Conservation (phyloP, 2,888 invertebrate genomes). For the Sphaeridia pumilis region DNA sequence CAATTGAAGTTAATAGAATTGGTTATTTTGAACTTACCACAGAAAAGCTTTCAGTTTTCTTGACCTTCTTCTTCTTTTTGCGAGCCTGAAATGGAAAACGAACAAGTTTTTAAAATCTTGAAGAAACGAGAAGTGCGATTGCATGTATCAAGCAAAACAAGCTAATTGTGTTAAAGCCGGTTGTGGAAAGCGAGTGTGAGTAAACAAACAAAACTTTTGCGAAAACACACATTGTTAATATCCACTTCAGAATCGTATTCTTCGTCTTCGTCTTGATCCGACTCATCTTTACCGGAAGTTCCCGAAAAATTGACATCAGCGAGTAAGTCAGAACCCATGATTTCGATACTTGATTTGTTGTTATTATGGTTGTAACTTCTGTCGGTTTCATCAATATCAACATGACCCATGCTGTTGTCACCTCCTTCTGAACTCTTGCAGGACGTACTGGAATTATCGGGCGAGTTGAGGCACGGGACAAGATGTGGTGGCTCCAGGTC, state of each 20-base stretch:
- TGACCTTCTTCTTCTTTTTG: conserved; percentile 21
- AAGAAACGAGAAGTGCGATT: neutral
- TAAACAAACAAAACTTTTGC: conserved; percentile 7
- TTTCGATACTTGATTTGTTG: too few relatives aligned
- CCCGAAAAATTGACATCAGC: too few relatives aligned
- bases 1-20: too few relatives aligned
- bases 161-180: too few relatives aligned
- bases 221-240: conserved; percentile 6
- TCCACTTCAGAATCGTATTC: conserved; percentile 17
- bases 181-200: neutral
- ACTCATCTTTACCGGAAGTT: conserved; percentile 6
- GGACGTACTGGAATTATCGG: neutral
- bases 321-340: too few relatives aligned
- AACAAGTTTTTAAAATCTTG: too few relatives aligned
- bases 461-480: neutral
- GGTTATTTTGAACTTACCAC: conserved; percentile 25
- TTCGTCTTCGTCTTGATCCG: conserved; percentile 8
- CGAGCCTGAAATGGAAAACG: too few relatives aligned
- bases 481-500: conserved; percentile 8
- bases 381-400: neutral
- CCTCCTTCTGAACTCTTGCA: conserved; percentile 9
- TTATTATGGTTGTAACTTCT: neutral
- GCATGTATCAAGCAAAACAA: too few relatives aligned
- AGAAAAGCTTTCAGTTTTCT: conserved; percentile 21
- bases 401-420: neutral